phyloP scores from a whole-genome alignment of 2,113 vertebrate genomes.

The Hippocampus guttulatus region DNA sequence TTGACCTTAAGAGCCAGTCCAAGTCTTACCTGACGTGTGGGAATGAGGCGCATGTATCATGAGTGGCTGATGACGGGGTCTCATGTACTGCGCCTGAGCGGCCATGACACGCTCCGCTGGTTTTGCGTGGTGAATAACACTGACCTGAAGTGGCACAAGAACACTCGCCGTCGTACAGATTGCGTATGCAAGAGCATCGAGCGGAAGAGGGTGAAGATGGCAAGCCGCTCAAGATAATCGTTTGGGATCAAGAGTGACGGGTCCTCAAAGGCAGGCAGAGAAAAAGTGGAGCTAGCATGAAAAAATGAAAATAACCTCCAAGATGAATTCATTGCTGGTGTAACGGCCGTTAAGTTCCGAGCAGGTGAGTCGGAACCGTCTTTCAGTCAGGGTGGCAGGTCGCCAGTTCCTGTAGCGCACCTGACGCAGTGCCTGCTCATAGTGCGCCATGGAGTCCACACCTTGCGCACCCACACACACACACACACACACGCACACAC shows the following conservation, averaged over 20 bases:
- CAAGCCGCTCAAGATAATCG: neutral
- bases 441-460: constrained; percentile 89
- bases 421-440: constrained; percentile 84
- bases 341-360: constrained; percentile 94
- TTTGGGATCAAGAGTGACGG: neutral
- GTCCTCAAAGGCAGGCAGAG: neutral
- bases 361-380: constrained; percentile 88
- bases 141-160: constrained; percentile 71
- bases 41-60: constrained; percentile 66
- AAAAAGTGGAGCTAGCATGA: constrained; percentile 11
- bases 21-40: constrained; percentile 74
- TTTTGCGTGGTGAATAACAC: constrained; percentile 81
- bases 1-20: too few relatives aligned
- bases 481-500: too few relatives aligned
- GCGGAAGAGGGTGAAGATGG: neutral
- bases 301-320: constrained; percentile 73
- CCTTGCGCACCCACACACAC: neutral
- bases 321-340: constrained; percentile 88
- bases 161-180: neutral
- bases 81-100: constrained; percentile 81
- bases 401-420: constrained; percentile 84
- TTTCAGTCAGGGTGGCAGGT: constrained; percentile 67
- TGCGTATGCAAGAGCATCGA: neutral
- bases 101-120: constrained; percentile 79
- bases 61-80: constrained; percentile 79